Percentiles rank a stretch among this genome's conserved stretches.
phyloP scores from a whole-genome alignment of 2,113 vertebrate species.

The Pterophyllum scalare region DNA sequence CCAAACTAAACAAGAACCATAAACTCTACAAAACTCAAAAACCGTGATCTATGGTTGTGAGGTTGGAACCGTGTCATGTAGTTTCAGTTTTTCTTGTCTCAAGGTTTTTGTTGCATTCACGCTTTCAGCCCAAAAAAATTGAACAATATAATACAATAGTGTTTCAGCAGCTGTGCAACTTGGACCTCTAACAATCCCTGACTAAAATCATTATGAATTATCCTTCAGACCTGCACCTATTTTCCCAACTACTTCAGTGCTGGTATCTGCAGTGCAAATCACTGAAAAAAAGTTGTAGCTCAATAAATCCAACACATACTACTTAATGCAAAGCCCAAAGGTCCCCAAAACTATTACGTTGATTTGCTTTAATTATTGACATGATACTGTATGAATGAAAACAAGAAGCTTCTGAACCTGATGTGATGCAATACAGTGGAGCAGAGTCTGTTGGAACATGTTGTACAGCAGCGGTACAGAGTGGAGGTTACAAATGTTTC shows the following conservation, averaged over 20 bases:
- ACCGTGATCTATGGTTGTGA: neutral
- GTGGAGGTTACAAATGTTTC: constrained; percentile 1
- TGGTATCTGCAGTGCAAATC: neutral
- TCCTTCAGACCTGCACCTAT: neutral
- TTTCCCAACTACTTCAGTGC: neutral
- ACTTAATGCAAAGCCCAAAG: neutral
- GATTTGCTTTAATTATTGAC: neutral
- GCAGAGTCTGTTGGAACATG: constrained; percentile 10
- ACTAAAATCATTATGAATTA: neutral
- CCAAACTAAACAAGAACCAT: neutral
- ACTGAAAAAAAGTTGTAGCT: neutral
- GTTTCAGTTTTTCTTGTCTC: neutral
- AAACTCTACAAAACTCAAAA: neutral
- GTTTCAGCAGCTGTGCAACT: neutral
- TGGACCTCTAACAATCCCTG: no score
- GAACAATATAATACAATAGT: neutral
- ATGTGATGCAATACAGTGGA: neutral
- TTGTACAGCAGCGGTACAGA: neutral
- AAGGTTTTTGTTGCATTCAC: neutral
- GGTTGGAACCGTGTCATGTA: neutral
- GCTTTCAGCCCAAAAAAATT: neutral
- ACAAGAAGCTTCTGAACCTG: neutral
- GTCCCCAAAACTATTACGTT: neutral
- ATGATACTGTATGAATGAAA: neutral
- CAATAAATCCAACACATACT: neutral